phyloP scores from a whole-genome alignment of 2,888 invertebrate genomes.

The Plebejus anna region DNA sequence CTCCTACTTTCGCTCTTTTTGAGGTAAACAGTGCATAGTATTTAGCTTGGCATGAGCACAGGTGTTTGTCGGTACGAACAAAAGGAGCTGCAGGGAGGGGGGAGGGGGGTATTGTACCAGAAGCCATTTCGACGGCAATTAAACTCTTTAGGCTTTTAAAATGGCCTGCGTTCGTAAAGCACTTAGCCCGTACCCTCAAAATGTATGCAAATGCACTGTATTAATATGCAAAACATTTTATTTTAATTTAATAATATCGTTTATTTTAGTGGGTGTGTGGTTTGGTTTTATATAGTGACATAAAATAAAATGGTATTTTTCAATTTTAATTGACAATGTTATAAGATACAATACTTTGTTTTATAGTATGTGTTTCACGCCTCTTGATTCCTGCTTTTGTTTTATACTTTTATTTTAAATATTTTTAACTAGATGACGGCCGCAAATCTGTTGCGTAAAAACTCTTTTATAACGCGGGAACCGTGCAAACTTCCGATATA shows the following conservation, averaged over 20 bases:
- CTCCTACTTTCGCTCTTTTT: conserved; percentile 12
- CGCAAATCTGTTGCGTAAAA: neutral
- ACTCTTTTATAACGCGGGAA: neutral
- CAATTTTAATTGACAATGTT: neutral
- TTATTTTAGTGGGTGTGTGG: neutral
- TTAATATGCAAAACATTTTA: conserved; percentile 13
- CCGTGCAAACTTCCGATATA: neutral
- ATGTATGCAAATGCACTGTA: conserved; percentile 23
- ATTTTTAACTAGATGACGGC: neutral
- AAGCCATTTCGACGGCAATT: conserved; percentile 35
- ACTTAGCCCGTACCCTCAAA: conserved; percentile 10
- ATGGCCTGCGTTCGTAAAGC: conserved; percentile 27
- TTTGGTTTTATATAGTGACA: neutral
- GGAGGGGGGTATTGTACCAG: conserved; percentile 53
- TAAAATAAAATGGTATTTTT: neutral
- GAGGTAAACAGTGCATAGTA: conserved; percentile 28
- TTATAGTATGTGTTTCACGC: neutral
- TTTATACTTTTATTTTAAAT: too few species aligned
- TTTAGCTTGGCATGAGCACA: conserved; percentile 44
- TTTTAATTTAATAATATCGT: neutral
- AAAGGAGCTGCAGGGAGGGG: conserved; percentile 53
- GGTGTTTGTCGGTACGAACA: conserved; percentile 56
- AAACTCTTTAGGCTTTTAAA: conserved; percentile 30
- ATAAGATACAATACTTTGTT: neutral
- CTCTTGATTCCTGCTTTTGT: too few species aligned